A percentile compares a stretch with the other conserved stretches of the same genome.
Evolutionary conservation across 2,113 vertebrate genomes (phyloP).

Genomic region (Stercorarius parasiticus): DNA sequence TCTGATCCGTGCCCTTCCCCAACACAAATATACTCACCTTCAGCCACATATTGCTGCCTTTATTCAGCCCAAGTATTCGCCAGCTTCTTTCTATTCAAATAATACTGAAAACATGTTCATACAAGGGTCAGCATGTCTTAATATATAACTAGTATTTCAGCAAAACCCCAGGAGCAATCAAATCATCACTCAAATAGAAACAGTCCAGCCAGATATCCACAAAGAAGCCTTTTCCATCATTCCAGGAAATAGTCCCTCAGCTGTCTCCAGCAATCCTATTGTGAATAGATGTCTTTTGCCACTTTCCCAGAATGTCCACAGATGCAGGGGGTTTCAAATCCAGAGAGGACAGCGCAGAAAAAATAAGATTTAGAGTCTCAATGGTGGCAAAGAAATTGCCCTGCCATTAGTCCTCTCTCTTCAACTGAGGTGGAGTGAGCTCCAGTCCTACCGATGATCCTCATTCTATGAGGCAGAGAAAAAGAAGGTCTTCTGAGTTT

Average conservation of each 20-base stretch:
- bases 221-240: conserved; percentile 31
- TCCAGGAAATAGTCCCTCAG: conserved; percentile 41
- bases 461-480: not conserved
- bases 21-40: not conserved
- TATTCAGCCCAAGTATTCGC: not conserved
- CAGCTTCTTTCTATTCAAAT: conserved; percentile 11
- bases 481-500: not conserved
- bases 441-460: not conserved
- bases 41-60: not conserved
- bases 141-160: conserved; percentile 26
- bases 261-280: conserved; percentile 60
- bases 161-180: conserved; percentile 41
- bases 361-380: not conserved
- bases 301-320: conserved; percentile 50
- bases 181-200: conserved; percentile 27
- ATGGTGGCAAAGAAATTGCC: not conserved
- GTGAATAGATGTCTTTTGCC: conserved; percentile 57
- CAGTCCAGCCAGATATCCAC: conserved; percentile 24
- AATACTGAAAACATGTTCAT: not conserved
- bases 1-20: not conserved
- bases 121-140: conserved; percentile 13
- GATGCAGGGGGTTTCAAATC: not conserved
- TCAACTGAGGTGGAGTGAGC: not conserved
- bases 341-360: not conserved
- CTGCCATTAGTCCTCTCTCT: not conserved